Percentiles rank a stretch among this genome's conserved stretches.
Evolutionary conservation across 2,888 invertebrate species (phyloP).

Genomic region (Cenopis cana): DNA sequence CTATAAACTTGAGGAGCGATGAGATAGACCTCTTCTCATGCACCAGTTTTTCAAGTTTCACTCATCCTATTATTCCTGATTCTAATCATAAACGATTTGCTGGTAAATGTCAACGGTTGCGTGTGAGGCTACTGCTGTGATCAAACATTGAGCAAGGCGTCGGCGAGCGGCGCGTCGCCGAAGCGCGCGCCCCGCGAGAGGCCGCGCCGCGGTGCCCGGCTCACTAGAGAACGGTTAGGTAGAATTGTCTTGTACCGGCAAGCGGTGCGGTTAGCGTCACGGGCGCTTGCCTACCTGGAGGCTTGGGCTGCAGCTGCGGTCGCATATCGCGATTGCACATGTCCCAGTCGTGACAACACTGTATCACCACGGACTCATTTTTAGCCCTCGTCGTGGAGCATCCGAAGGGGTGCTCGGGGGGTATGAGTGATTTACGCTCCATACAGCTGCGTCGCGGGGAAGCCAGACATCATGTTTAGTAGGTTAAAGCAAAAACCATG

Average conservation of each 20-base stretch:
- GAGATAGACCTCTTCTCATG: too few species aligned
- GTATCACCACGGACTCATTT: slow-evolving; percentile 91
- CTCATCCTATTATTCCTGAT: too few species aligned
- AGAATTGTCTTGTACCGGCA: slow-evolving; percentile 44
- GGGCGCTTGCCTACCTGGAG: slow-evolving; percentile 86
- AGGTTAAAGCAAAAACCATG: slow-evolving; percentile 85
- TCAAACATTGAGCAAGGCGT: neutral
- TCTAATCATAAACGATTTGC: neutral
- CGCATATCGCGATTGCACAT: slow-evolving; percentile 91
- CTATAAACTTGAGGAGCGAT: neutral
- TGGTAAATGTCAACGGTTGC: neutral
- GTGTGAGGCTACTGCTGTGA: neutral
- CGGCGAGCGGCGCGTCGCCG: slow-evolving; percentile 11
- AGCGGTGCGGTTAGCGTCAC: slow-evolving; percentile 66
- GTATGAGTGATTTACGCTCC: slow-evolving; percentile 89
- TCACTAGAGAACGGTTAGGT: slow-evolving; percentile 33
- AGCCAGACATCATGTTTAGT: slow-evolving; percentile 85
- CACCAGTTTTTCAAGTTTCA: too few species aligned
- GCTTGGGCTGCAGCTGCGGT: slow-evolving; percentile 87
- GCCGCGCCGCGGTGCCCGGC: slow-evolving; percentile 41
- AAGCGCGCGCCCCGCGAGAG: slow-evolving; percentile 30
- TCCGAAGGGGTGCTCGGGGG: slow-evolving; percentile 92
- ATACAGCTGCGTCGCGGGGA: slow-evolving; percentile 89
- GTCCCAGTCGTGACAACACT: slow-evolving; percentile 91
- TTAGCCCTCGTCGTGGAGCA: slow-evolving; percentile 91